phyloP scores from a whole-genome alignment of 2,888 invertebrate species.

The Gortyna flavago region DNA sequence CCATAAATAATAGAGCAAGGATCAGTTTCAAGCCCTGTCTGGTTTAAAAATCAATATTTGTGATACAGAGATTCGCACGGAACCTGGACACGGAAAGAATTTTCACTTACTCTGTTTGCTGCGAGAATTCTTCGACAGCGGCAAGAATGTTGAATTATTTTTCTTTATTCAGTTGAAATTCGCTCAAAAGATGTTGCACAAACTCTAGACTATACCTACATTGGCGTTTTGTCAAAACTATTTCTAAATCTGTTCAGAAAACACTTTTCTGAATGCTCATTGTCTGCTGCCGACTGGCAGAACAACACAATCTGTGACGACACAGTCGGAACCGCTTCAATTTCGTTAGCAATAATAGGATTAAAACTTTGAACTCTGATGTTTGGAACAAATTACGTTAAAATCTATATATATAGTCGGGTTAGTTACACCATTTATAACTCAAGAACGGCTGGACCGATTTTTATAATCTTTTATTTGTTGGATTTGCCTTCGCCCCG shows the following conservation, averaged over 20 bases:
- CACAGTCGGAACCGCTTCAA: conserved; percentile 25
- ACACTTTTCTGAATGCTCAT: conserved; percentile 50
- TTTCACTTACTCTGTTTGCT: conserved; percentile 50
- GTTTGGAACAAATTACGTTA: conserved; percentile 54
- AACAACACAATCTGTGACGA: conserved; percentile 26
- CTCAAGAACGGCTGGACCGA: too few relatives aligned
- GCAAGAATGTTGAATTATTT: conserved; percentile 55
- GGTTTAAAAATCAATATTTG: conserved; percentile 62
- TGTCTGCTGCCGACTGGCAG: conserved; percentile 39
- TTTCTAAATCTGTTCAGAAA: conserved; percentile 54
- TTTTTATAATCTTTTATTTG: too few relatives aligned
- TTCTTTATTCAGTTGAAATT: conserved; percentile 52
- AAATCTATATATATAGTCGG: too few relatives aligned
- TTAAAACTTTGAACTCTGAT: conserved; percentile 49
- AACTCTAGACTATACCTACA: conserved; percentile 39
- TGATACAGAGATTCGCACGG: conserved; percentile 51
- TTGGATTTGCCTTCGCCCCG: too few relatives aligned
- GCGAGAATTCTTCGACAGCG: conserved; percentile 33
- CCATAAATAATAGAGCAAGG: conserved; percentile 56
- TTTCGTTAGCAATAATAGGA: conserved; percentile 51
- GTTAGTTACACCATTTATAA: too few relatives aligned
- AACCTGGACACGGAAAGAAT: conserved; percentile 54
- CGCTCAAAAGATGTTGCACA: conserved; percentile 41
- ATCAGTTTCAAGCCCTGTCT: conserved; percentile 62
- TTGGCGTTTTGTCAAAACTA: conserved; percentile 65